phyloP scores from a whole-genome alignment of 2,113 vertebrate genomes.

The Syrmaticus mikado region DNA sequence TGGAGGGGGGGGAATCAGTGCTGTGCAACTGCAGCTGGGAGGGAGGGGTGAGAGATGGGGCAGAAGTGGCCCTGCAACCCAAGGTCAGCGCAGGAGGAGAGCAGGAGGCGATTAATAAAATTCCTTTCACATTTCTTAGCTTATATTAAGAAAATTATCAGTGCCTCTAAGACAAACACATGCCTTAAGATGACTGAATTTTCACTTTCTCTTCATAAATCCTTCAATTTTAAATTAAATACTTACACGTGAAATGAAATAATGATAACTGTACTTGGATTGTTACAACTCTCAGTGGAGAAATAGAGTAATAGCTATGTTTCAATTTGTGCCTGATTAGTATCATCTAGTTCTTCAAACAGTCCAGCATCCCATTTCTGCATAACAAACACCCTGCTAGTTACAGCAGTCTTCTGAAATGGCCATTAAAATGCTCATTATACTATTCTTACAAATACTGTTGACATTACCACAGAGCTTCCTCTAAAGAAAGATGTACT shows the following conservation, averaged over 20 bases:
- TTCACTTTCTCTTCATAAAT: background rate
- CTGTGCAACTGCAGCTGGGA: background rate
- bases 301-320: background rate
- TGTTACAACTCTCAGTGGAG: background rate
- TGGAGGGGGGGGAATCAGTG: background rate
- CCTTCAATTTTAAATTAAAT: background rate
- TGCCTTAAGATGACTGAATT: background rate
- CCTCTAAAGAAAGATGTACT: background rate
- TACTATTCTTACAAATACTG: background rate
- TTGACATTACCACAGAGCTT: background rate
- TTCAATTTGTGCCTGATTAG: background rate
- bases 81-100: background rate
- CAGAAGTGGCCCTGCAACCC: background rate
- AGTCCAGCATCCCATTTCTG: background rate
- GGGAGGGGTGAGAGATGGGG: background rate
- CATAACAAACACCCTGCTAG: background rate
- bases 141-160: background rate
- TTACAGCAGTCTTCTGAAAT: background rate
- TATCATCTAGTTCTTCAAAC: background rate
- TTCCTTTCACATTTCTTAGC: background rate
- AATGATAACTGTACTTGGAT: background rate
- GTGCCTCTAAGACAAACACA: background rate
- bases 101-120: background rate
- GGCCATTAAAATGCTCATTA: background rate
- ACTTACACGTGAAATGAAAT: background rate